Percentiles rank a stretch among this genome's conserved stretches.
phyloP scores from a whole-genome alignment of 2,797 vertebrate genomes.

The Phrynocephalus forsythii region DNA sequence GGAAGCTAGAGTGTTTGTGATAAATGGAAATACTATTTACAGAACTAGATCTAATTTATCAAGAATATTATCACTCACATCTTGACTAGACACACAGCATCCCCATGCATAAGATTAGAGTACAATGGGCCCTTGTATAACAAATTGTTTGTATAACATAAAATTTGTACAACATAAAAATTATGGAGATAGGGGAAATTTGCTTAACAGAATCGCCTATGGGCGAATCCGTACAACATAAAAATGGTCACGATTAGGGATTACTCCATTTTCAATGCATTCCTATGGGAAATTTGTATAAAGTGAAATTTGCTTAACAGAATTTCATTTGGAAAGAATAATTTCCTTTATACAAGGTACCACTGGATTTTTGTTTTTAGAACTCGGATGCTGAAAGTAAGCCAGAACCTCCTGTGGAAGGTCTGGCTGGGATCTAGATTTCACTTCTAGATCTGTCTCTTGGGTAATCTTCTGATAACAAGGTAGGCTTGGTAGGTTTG shows the following conservation, averaged over 20 bases:
- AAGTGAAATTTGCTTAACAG: no score
- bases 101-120: not conserved
- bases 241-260: no score
- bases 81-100: not conserved
- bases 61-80: not conserved
- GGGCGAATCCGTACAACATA: no score
- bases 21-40: not conserved
- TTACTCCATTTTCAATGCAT: no score
- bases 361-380: constrained; percentile 1
- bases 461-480: not conserved
- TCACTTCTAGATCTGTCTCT: not conserved
- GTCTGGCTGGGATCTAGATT: not conserved
- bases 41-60: not conserved
- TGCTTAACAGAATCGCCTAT: no score
- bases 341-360: no score
- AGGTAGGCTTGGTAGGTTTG: not conserved
- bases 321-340: no score
- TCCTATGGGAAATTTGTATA: no score
- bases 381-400: not conserved
- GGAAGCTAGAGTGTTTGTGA: not conserved
- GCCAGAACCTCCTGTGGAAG: not conserved
- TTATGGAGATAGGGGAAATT: no score
- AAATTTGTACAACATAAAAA: no score
- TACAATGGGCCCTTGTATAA: no score
- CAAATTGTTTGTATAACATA: no score